Evolutionary conservation across 1,140 invertebrate genomes (phyloP), one percentile per base, ranked within the genome.

Genomic region (Drosophila virilis): DNA sequence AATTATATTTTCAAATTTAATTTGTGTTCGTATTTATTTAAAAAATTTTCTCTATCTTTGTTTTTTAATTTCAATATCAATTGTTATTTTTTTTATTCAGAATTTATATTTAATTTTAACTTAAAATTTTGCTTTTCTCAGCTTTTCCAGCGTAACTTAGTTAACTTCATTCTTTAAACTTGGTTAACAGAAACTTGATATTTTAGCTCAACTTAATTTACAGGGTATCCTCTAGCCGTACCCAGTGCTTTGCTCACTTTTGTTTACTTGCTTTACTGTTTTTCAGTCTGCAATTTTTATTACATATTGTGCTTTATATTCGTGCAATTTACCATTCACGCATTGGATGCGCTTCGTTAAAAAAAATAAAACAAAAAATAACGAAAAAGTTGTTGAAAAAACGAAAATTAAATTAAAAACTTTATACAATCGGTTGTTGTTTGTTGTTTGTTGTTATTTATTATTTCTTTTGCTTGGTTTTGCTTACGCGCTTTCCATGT

Each of bases 401-500:
- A 62, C 12, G 57, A 71, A 80, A 70, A 80, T 81, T 52, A 68
- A 81, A 80, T 78, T 75, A 71, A 71, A 42, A 79, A 72, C 65
- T 71, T 78, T 67, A 77, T 80, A 61, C 68, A 68, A 61, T 58
- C 58, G 73, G 45, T 57, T 28, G 45, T 33, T 50, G 59, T n/a
- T 17, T 28, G 45, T 33, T 50, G 59, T n/a, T 17, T 52, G 52
- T 45, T 13, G 10, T 54, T 22, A 22, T 22, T 22, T 22, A 22
- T 22, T 22, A 22, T 50, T 43, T 40, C 22, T 22, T 22, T 22
- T 22, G 22, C 22, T 28, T 28, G 3, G 22, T 5, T 28, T 28
- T 28, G 64, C 62, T 71, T 81, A 81, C 60, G 64, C 67, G 72
- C 68, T 84, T 82, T 82, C 68, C 76, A 76, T 72, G 52, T 68